A percentile compares a stretch with the other conserved stretches of the same genome.
Evolutionary conservation across 2,888 invertebrate genomes (phyloP).

Genomic region (Erebia epiphron): DNA sequence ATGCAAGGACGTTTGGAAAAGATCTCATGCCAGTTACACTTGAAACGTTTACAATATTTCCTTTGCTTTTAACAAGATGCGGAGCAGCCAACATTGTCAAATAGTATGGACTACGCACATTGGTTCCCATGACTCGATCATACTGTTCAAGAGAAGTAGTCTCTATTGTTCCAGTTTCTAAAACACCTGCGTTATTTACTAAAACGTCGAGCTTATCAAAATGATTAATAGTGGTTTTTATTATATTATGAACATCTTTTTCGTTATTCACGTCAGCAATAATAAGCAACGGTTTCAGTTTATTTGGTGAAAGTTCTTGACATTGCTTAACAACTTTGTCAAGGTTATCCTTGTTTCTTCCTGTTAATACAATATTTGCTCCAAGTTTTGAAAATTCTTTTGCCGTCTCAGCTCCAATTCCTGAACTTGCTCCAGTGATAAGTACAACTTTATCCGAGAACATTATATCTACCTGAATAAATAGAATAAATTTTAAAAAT

Average conservation of each 20-base stretch:
- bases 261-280: constrained; percentile 87
- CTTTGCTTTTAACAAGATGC: constrained; percentile 89
- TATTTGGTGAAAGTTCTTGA: constrained; percentile 60
- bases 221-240: constrained; percentile 86
- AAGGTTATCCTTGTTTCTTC: constrained; percentile 87
- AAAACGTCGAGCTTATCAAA: constrained; percentile 89
- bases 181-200: constrained; percentile 94
- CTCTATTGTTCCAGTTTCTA: constrained; percentile 91
- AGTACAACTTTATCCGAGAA: constrained; percentile 84
- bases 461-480: constrained; percentile 50
- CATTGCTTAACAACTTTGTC: constrained; percentile 84
- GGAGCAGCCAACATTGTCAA: constrained; percentile 93
- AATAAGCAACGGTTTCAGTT: constrained; percentile 78
- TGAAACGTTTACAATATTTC: constrained; percentile 96
- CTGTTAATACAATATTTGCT: constrained; percentile 85
- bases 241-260: constrained; percentile 84
- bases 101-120: constrained; percentile 90
- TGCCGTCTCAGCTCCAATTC: constrained; percentile 89
- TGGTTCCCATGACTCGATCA: constrained; percentile 93
- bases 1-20: constrained; percentile 94
- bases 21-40: constrained; percentile 95
- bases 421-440: constrained; percentile 88
- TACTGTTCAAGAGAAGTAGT: constrained; percentile 91
- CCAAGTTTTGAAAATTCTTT: constrained; percentile 86
- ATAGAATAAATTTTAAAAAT: not conserved